phyloP scores from a whole-genome alignment of 2,888 invertebrate genomes.

The Spilosoma lubricipeda region DNA sequence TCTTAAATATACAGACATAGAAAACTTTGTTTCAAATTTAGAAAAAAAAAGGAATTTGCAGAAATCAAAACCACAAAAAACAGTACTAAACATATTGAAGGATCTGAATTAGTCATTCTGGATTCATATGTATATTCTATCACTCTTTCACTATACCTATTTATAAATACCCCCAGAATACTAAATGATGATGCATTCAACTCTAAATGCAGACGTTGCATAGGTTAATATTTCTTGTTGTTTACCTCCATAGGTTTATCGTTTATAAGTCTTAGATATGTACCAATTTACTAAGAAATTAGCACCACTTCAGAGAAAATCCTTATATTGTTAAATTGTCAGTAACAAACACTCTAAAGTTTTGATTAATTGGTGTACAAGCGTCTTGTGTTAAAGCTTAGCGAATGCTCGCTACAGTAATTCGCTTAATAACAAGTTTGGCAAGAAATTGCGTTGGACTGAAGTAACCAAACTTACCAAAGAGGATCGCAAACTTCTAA shows the following conservation, averaged over 20 bases:
- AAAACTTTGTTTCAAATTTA: too few species aligned
- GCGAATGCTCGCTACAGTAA: constrained; percentile 29
- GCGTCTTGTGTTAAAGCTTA: constrained; percentile 31
- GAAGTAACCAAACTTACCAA: constrained; percentile 27
- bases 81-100: too few species aligned
- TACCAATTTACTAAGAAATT: not conserved
- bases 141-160: not conserved
- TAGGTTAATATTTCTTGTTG: not conserved
- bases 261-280: not conserved
- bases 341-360: constrained; percentile 32
- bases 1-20: too few species aligned
- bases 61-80: too few species aligned
- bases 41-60: too few species aligned
- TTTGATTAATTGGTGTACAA: constrained; percentile 42
- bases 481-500: constrained; percentile 19
- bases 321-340: constrained; percentile 19
- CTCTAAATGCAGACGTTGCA: not conserved
- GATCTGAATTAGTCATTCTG: not conserved
- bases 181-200: not conserved
- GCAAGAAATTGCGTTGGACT: constrained; percentile 34
- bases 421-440: constrained; percentile 40
- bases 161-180: not conserved
- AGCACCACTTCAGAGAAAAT: not conserved
- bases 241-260: not conserved
- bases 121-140: too few species aligned